These are phyloP conservation scores for Mnemiopsis leidyi DNA, from an alignment of 37 sponge, comb jelly and placozoan genomes.

Conservation along the genomic window DNA sequence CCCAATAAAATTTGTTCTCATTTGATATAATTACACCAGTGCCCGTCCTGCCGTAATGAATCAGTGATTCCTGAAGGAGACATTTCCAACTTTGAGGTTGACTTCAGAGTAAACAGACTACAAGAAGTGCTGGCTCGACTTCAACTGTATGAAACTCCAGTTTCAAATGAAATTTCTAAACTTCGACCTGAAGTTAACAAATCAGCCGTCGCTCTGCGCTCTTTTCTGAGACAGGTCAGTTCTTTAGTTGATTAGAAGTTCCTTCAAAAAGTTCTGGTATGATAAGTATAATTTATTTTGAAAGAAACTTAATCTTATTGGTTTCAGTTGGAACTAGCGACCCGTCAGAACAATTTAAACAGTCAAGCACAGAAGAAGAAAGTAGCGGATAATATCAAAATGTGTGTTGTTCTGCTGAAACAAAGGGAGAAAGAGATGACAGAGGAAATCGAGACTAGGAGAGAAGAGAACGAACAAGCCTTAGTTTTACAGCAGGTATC, in stretches of 20 bases:
- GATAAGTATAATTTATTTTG: neutral
- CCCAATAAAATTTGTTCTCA: no score
- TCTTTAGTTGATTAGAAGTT: no score
- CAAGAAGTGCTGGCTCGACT: constrained; percentile 16
- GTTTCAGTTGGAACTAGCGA: constrained; percentile 16
- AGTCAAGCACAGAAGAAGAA: constrained; percentile 29
- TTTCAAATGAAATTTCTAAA: neutral
- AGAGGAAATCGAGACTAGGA: constrained; percentile 18
- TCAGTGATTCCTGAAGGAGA: constrained; percentile 9
- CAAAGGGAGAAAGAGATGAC: constrained; percentile 26
- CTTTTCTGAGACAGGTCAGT: constrained; percentile 54
- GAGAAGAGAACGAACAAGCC: constrained; percentile 22
- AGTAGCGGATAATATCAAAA: constrained; percentile 18
- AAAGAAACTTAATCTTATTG: neutral
- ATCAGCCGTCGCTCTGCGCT: neutral
- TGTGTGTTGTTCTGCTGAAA: constrained; percentile 16
- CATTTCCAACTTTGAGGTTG: constrained; percentile 32
- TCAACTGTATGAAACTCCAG: neutral
- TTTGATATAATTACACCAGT: neutral
- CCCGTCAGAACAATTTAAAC: constrained; percentile 4
- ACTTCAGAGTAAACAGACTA: constrained; percentile 64
- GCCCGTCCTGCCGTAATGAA: constrained; percentile 48
- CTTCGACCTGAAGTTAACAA: constrained; percentile 38
- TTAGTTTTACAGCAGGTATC: constrained; percentile 43
- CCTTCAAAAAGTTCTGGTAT: neutral